Evolutionary conservation across 2,113 vertebrate species (phyloP).

Genomic region (Microtus ochrogaster): DNA sequence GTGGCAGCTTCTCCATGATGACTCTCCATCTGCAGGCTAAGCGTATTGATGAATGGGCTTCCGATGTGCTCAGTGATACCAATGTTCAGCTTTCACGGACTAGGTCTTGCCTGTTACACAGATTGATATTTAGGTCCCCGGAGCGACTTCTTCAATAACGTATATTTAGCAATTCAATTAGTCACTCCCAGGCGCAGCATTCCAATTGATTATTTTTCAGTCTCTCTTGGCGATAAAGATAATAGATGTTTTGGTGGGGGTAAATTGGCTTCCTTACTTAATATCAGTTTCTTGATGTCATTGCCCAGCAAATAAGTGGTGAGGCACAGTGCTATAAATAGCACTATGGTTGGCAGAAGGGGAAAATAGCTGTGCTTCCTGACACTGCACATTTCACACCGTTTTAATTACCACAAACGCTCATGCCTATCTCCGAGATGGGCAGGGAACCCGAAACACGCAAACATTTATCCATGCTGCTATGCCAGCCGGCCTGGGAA

Average conservation of each 20-base stretch:
- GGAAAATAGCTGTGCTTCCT: constrained; percentile 79
- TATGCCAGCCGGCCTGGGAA: constrained; percentile 71
- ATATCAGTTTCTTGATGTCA: constrained; percentile 82
- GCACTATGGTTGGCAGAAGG: constrained; percentile 67
- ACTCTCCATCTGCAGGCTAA: constrained; percentile 17
- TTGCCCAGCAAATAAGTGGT: constrained; percentile 78
- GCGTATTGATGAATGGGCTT: constrained; percentile 22
- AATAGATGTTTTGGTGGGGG: constrained; percentile 84
- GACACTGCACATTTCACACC: constrained; percentile 81
- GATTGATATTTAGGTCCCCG: constrained; percentile 75
- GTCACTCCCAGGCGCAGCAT: constrained; percentile 81
- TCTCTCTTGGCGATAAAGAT: constrained; percentile 82
- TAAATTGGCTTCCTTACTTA: constrained; percentile 84
- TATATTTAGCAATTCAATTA: constrained; percentile 83
- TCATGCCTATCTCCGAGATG: constrained; percentile 78
- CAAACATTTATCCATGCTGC: constrained; percentile 62
- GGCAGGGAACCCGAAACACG: constrained; percentile 82
- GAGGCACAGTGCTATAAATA: constrained; percentile 83
- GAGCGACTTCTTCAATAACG: constrained; percentile 72
- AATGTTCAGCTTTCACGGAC: constrained; percentile 60
- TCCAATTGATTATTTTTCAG: constrained; percentile 85
- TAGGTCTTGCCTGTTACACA: constrained; percentile 66
- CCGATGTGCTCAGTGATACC: constrained; percentile 15
- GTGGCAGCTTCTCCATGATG: constrained; percentile 55
- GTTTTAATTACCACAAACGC: constrained; percentile 84